Percentiles rank a stretch among this genome's conserved stretches.
Evolutionary conservation across 2,113 vertebrate species (phyloP).

Genomic region (Phaethon lepturus): DNA sequence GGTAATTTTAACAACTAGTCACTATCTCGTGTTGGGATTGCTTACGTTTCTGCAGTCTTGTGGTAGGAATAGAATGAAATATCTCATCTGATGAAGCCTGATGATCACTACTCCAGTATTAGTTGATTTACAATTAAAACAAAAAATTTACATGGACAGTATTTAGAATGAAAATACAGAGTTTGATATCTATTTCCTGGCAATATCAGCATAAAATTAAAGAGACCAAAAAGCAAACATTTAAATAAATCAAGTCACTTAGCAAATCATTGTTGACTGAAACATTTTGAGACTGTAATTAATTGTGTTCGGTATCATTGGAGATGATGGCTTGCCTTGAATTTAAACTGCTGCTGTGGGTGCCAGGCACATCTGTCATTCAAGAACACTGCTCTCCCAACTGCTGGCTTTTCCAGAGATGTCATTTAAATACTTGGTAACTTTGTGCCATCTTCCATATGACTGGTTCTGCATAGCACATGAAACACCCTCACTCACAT

Average conservation of each 20-base stretch:
- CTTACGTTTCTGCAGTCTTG: neutral
- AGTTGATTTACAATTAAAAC: neutral
- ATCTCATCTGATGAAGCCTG: neutral
- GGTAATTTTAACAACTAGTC: slow-evolving; percentile 60
- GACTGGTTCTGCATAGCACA: neutral
- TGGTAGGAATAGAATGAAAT: neutral
- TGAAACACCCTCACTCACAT: neutral
- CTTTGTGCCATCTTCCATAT: neutral
- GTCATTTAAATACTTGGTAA: neutral
- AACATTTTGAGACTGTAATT: neutral
- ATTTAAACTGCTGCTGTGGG: neutral
- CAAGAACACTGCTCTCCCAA: neutral
- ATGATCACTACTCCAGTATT: neutral
- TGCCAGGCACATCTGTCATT: neutral
- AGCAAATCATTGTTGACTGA: neutral
- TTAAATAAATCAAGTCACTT: slow-evolving; percentile 7
- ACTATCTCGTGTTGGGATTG: neutral
- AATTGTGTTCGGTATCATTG: neutral
- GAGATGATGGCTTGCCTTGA: neutral
- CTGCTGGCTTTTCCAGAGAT: neutral
- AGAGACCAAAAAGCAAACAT: neutral
- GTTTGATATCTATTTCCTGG: neutral
- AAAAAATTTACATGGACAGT: neutral
- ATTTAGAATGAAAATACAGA: neutral
- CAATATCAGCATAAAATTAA: neutral